phyloP scores from a whole-genome alignment of 2,888 invertebrate genomes.

The Phymatocera aterrima region DNA sequence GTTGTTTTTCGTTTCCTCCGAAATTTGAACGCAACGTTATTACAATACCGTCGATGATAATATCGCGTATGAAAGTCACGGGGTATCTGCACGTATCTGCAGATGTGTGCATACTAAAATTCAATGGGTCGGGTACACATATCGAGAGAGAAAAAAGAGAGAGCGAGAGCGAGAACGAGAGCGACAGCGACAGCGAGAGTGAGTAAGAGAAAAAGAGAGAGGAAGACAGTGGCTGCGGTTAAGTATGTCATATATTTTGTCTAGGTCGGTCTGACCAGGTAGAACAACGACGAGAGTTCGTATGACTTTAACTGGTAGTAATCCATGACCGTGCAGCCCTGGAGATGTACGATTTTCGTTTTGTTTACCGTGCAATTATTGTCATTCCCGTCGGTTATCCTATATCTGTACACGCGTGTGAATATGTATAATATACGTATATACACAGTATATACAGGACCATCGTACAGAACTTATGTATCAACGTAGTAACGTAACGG shows the following conservation, averaged over 20 bases:
- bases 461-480: no score
- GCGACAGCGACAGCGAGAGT: no score
- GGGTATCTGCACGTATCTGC: neutral
- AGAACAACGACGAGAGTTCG: constrained; percentile 21
- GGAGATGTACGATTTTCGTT: neutral
- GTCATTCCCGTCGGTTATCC: neutral
- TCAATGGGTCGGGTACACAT: neutral
- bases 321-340: constrained; percentile 10
- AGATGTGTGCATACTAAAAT: no score
- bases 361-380: neutral
- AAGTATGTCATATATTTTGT: constrained; percentile 3
- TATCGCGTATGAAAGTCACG: no score
- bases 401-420: neutral
- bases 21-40: no score
- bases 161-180: constrained; percentile 41
- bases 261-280: constrained; percentile 30
- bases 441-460: neutral
- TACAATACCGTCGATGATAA: no score
- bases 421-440: neutral
- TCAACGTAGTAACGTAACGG: no score
- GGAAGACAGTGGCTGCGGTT: constrained; percentile 46
- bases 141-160: constrained; percentile 31
- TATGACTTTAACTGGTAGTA: neutral
- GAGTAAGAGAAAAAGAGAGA: constrained; percentile 41
- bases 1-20: no score